These are phyloP conservation scores for Pyrgus malvae DNA, from an alignment of 2,888 invertebrate species.

Conservation along the genomic window DNA sequence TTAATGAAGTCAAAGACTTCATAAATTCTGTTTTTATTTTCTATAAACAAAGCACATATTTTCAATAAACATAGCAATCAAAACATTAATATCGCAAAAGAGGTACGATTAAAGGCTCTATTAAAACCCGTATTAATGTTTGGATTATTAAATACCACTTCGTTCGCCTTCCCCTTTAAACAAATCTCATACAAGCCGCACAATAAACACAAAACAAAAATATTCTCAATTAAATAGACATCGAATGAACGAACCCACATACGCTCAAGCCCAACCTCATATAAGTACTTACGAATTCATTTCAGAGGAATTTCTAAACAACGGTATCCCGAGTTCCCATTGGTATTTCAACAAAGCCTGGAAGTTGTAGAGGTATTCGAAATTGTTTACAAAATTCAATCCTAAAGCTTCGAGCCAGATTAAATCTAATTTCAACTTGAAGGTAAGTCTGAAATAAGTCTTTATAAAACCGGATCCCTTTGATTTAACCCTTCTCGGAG, in stretches of 20 bases:
- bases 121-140: no score
- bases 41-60: no score
- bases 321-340: conserved; percentile 72
- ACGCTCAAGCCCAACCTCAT: conserved; percentile 68
- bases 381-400: conserved; percentile 82
- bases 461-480: conserved; percentile 81
- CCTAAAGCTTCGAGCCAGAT: conserved; percentile 80
- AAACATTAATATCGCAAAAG: no score
- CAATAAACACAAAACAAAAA: conserved; percentile 40
- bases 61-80: no score
- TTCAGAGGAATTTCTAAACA: conserved; percentile 78
- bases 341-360: conserved; percentile 80
- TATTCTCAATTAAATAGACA: conserved; percentile 65
- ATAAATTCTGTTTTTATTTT: no score
- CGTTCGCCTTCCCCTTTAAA: background rate
- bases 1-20: no score
- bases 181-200: background rate
- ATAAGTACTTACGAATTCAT: conserved; percentile 70
- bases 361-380: conserved; percentile 79
- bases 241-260: conserved; percentile 59
- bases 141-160: no score
- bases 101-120: no score
- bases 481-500: conserved; percentile 79
- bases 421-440: conserved; percentile 82
- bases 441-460: conserved; percentile 82